Base-by-base conservation (phyloP, 1,140 invertebrate species). In the Apolygus lucorum region DNA sequence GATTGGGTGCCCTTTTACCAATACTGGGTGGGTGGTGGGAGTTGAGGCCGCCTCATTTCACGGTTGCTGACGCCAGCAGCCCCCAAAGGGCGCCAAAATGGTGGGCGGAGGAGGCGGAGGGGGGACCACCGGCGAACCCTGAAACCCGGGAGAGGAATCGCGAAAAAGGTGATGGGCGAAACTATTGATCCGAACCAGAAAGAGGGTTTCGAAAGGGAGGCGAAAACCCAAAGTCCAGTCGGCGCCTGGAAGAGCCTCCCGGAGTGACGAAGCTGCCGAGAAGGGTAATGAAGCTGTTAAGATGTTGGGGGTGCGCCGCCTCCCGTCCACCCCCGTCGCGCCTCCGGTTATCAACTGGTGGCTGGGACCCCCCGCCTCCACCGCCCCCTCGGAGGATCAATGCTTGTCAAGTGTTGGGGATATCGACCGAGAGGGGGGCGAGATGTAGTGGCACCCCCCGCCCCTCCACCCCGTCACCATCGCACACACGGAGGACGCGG, bases 351-450 rank as follows among this genome's bases (percentile, higher is more conserved):
- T 68, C 67, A 68, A 68, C 67, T 68, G 67, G 67, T 68, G 67
- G 67, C 54, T 59, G 67, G 52, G 22, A 11, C 54, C 22, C 54
- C 22, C 54, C 54, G 8, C 54, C 54, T 21, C 22, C 22, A 11
- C 22, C 11, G 54, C 54, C 2, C 54, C 22, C 8, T 24, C 8
- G 22, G 54, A 59, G 67, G 67, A 68, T 68, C 67, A 68, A 68
- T 68, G 67, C 67, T 59, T 68, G 67, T 68, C 67, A 68, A 68
- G 34, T 27, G 67, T 54, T 59, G 67, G 64, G 64, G 52, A 59
- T 68, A 68, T 68, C 67, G 67, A 68, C 67, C 67, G 34, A 34
- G 21, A 28, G n/a, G 64, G 22, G 54, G 64, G 26, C 2, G 27
- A 14, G 64, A 66, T 29, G 64, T 66, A 66, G 64, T 66, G 64